Evolutionary conservation across 2,113 vertebrate genomes (phyloP).

Genomic region (Patagioenas fasciata): DNA sequence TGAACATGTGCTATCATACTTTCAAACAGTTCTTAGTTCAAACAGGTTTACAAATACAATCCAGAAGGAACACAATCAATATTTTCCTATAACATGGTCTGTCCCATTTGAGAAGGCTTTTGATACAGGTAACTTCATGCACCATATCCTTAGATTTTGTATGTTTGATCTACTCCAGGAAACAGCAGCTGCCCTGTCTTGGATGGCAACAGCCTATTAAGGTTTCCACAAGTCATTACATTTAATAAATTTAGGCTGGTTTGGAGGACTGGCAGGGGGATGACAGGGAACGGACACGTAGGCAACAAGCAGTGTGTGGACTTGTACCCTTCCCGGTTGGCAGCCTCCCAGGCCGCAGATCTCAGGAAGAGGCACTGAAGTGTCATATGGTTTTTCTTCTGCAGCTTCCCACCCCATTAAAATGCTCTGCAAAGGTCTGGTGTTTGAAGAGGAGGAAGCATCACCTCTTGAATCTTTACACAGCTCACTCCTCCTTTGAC

Average conservation of each 20-base stretch:
- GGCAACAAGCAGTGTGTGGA: not conserved
- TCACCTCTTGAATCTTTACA: not conserved
- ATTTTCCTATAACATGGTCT: not conserved
- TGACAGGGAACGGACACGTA: fast-evolving
- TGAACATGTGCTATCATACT: not conserved
- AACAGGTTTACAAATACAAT: not conserved
- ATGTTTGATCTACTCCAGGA: not conserved
- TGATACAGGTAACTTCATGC: not conserved
- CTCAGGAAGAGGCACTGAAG: not conserved
- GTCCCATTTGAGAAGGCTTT: not conserved
- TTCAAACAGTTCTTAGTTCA: not conserved
- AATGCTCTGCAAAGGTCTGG: not conserved
- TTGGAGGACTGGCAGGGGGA: too few species aligned
- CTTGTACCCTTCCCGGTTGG: not conserved
- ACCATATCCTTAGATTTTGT: not conserved
- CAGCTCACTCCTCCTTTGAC: not conserved
- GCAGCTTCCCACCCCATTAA: not conserved
- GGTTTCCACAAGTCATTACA: not conserved
- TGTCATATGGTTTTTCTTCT: not conserved
- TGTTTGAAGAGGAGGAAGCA: not conserved
- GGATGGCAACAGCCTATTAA: not conserved
- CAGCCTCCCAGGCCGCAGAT: not conserved
- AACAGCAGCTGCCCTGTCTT: not conserved
- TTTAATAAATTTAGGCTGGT: not conserved
- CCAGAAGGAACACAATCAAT: not conserved